phyloP scores from a whole-genome alignment of 2,113 vertebrate genomes.

The Corythornis vintsioides region DNA sequence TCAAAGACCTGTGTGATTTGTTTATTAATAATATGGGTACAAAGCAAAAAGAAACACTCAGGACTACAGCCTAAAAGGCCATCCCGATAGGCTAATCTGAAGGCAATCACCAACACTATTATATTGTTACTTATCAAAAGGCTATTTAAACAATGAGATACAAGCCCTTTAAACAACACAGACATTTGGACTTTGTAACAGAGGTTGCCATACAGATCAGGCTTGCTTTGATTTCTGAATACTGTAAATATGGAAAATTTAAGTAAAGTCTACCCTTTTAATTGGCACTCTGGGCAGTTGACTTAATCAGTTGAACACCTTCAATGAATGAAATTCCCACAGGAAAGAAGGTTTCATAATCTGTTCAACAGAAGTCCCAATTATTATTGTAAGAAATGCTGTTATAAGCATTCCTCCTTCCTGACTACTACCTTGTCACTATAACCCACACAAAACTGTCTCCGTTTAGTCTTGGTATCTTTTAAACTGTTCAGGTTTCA shows the following conservation, averaged over 20 bases:
- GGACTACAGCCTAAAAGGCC: slow-evolving; percentile 60
- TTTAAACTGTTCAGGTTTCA: not conserved
- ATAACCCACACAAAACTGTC: not conserved
- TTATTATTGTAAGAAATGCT: not conserved
- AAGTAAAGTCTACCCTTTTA: slow-evolving; percentile 66
- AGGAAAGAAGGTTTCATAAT: slow-evolving; percentile 32
- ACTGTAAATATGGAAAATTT: slow-evolving; percentile 70
- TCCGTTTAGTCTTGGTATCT: not conserved
- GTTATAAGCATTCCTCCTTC: not conserved
- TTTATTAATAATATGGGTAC: slow-evolving; percentile 64
- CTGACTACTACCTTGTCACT: not conserved
- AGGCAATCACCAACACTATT: slow-evolving; percentile 70
- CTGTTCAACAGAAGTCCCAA: not conserved
- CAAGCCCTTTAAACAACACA: slow-evolving; percentile 45
- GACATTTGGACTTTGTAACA: slow-evolving; percentile 69
- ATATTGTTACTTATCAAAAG: slow-evolving; percentile 61
- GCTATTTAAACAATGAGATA: slow-evolving; percentile 75
- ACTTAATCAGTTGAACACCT: slow-evolving; percentile 39
- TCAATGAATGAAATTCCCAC: slow-evolving; percentile 52
- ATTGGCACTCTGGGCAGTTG: slow-evolving; percentile 37
- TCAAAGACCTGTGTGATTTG: slow-evolving; percentile 51
- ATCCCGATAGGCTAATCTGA: slow-evolving; percentile 68
- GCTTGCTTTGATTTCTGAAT: slow-evolving; percentile 72
- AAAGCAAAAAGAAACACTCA: slow-evolving; percentile 34
- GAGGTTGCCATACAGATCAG: slow-evolving; percentile 52